Percentiles rank a stretch among this genome's conserved stretches.
These are phyloP conservation scores for Mixornis gularis DNA, from an alignment of 2,113 vertebrate species.

Conservation along the genomic window DNA sequence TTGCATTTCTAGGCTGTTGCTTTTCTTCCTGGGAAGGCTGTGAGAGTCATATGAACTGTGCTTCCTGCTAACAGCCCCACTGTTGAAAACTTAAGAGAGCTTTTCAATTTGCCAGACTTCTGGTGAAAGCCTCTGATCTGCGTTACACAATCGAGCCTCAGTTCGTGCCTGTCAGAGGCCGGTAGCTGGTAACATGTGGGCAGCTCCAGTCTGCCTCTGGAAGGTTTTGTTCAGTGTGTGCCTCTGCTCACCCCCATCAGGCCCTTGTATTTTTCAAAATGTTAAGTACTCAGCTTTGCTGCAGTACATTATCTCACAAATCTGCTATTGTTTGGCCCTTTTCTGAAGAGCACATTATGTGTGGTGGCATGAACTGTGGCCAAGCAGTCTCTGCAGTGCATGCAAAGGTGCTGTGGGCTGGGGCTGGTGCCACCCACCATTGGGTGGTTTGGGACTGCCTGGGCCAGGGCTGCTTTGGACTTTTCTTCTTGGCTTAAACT, in stretches of 20 bases:
- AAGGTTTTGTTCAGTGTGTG: constrained; percentile 19
- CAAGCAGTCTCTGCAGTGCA: not conserved
- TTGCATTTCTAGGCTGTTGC: not conserved
- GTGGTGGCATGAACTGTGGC: not conserved
- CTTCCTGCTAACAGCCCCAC: not conserved
- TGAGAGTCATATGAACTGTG: not conserved
- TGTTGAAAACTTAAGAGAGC: constrained; percentile 10
- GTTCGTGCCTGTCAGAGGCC: not conserved
- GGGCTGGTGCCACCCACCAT: not conserved
- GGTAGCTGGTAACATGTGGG: constrained; percentile 11
- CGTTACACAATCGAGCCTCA: not conserved
- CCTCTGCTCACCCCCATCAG: not conserved
- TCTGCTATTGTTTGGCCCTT: not conserved
- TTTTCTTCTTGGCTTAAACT: not conserved
- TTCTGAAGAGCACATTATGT: constrained; percentile 1
- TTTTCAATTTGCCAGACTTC: constrained; percentile 19
- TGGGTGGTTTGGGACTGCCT: not conserved
- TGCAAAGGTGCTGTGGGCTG: not conserved
- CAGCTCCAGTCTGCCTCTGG: constrained; percentile 24
- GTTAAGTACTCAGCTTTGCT: constrained; percentile 22
- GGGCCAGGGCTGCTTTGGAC: not conserved
- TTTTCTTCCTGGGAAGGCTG: not conserved
- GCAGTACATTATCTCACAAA: constrained; percentile 32
- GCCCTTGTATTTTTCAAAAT: constrained; percentile 9
- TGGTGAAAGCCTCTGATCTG: constrained; percentile 32